phyloP scores from a whole-genome alignment of 2,797 vertebrate species.

The Natrix natrix region DNA sequence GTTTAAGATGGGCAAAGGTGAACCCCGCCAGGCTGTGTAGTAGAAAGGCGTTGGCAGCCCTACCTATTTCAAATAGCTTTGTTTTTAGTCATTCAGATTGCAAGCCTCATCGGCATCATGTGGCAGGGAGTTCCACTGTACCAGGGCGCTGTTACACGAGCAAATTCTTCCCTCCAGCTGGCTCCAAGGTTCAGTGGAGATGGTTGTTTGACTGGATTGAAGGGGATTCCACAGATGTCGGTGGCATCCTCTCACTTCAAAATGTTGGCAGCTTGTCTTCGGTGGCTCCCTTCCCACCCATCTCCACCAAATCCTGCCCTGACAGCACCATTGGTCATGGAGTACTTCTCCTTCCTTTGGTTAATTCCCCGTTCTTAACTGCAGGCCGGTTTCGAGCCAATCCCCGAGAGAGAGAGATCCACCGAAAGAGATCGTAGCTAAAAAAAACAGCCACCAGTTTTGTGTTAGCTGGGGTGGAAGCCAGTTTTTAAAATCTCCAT shows the following conservation, averaged over 20 bases:
- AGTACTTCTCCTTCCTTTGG: background rate
- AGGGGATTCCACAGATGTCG: background rate
- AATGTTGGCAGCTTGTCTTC: background rate
- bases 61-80: background rate
- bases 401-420: background rate
- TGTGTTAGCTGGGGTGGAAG: background rate
- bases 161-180: background rate
- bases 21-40: background rate
- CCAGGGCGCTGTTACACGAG: background rate
- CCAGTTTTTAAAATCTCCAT: no score
- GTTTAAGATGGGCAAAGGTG: background rate
- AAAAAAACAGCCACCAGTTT: background rate
- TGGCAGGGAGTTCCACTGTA: background rate
- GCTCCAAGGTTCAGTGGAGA: background rate
- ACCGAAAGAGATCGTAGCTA: background rate
- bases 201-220: background rate
- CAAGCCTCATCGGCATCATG: background rate
- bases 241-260: background rate
- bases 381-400: background rate
- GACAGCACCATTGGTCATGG: background rate
- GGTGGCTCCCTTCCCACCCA: background rate
- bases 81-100: background rate
- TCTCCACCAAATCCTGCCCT: background rate
- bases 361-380: background rate
- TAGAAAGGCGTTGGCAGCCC: background rate